These are phyloP conservation scores for Coccyzus lansbergi DNA, from an alignment of 2,797 vertebrate genomes.

Conservation along the genomic window DNA sequence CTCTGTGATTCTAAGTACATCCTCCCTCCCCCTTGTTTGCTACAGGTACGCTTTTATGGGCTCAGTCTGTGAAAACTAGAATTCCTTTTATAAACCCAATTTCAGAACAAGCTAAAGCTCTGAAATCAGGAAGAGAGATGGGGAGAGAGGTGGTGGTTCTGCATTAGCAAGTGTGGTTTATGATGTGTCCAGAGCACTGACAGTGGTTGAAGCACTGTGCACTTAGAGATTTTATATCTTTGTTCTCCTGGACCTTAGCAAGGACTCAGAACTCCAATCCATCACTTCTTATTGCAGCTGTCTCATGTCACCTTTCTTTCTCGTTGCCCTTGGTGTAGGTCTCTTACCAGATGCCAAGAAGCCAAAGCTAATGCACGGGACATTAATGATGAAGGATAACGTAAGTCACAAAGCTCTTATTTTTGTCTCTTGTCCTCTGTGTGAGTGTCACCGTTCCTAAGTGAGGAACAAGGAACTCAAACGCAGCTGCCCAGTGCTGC, in stretches of 20 bases:
- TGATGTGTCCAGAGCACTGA: rapidly evolving
- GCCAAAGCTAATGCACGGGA: conserved; percentile 92
- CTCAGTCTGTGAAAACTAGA: background rate
- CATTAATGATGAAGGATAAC: conserved; percentile 95
- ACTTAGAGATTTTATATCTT: background rate
- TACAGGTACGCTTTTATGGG: rapidly evolving
- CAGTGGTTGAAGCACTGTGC: rapidly evolving
- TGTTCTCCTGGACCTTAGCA: background rate
- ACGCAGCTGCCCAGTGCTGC: too few species aligned
- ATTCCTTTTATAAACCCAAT: background rate
- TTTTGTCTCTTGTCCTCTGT: background rate
- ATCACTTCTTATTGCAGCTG: rapidly evolving
- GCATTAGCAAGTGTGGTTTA: rapidly evolving
- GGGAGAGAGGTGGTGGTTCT: background rate
- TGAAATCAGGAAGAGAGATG: background rate
- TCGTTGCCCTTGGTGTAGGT: conserved; percentile 70
- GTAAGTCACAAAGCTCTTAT: conserved; percentile 76
- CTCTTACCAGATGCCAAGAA: conserved; percentile 89
- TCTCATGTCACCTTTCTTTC: rapidly evolving
- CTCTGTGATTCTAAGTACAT: too few species aligned
- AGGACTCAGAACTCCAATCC: background rate
- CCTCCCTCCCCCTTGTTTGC: background rate
- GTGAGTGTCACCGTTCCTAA: rapidly evolving
- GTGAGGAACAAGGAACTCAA: background rate
- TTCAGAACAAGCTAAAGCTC: background rate